Evolutionary conservation across 2,797 vertebrate genomes (phyloP), one percentile per base, ranked within the genome.

Genomic region (Trachops cirrhosus): DNA sequence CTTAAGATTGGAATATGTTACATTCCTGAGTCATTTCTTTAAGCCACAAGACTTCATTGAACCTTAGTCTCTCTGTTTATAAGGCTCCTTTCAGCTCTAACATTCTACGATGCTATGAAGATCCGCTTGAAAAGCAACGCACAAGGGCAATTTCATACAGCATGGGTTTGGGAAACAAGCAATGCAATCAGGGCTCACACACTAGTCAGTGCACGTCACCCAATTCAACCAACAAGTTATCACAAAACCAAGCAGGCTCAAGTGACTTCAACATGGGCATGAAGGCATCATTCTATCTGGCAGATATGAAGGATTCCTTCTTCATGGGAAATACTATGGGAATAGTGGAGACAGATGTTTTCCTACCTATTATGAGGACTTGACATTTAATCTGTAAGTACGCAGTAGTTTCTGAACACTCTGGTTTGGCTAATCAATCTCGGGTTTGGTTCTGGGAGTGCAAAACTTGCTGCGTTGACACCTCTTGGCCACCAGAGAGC

Each of bases 401-500:
- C 22, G 54, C 16, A 73, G 52, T 6, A 34, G 22, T 54, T 86
- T 93, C 86, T 82, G 75, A 87, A 77, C 62, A 50, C 71, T 54
- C 91, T 95, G 73, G 54, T 79, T 94, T 93, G 92, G 50, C 82
- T 86, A 71, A 85, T 32, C 83, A 85, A 77, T 74, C 75, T 80
- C 83, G 90, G 37, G 64, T 91, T 96, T 94, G 68, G 85, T 83
- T 96, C 92, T 70, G 14, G 1, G 86, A 95, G 77, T 74, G 64
- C 68, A 96, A 93, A 94, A 83, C 34, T 86, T 71, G 91, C 83
- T 97, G 97, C 77, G 10, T 75, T 97, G 87, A 96, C 97, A 92
- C 77, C 77, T 93, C 89, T 96, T 93, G 96, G 95, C 97, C 97
- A 97, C 96, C 96, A 97, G 97, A 97, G 97, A 96, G 96, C 97